phyloP scores from a whole-genome alignment of 2,797 vertebrate species.

The Falco biarmicus region DNA sequence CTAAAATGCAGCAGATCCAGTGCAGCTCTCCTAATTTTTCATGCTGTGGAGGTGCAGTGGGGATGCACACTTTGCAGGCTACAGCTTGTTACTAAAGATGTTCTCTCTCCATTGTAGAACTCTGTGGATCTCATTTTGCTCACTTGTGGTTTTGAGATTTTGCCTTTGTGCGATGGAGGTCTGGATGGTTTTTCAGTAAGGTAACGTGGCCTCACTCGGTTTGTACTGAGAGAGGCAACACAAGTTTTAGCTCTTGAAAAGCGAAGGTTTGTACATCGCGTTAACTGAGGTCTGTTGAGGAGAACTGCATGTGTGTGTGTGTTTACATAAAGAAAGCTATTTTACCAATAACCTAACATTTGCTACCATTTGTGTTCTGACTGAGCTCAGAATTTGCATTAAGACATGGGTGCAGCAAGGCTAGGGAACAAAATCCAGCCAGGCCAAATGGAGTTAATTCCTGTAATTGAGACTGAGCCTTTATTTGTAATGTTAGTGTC shows the following conservation, averaged over 20 bases:
- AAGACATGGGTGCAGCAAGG: not conserved
- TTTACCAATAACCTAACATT: not conserved
- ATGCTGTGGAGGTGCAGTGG: not conserved
- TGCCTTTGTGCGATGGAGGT: not conserved
- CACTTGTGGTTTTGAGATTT: not conserved
- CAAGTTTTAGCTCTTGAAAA: not conserved
- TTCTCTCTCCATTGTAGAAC: not conserved
- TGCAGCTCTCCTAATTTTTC: not conserved
- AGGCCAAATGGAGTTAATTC: constrained; percentile 33
- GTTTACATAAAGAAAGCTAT: not conserved
- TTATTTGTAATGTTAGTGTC: constrained; percentile 6
- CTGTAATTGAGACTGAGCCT: constrained; percentile 1
- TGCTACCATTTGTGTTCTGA: not conserved
- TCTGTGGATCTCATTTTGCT: not conserved
- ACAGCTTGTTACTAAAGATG: not conserved
- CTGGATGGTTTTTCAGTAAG: not conserved
- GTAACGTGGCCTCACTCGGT: not conserved
- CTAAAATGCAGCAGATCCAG: not conserved
- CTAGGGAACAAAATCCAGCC: not conserved
- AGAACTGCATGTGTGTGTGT: not conserved
- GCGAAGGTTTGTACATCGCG: not conserved
- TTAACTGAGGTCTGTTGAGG: not conserved
- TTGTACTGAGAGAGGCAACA: not conserved
- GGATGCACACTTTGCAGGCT: not conserved
- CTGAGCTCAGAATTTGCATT: not conserved